Conservation (phyloP, 2,113 vertebrate species). For the Rhodinocichla rosea region DNA sequence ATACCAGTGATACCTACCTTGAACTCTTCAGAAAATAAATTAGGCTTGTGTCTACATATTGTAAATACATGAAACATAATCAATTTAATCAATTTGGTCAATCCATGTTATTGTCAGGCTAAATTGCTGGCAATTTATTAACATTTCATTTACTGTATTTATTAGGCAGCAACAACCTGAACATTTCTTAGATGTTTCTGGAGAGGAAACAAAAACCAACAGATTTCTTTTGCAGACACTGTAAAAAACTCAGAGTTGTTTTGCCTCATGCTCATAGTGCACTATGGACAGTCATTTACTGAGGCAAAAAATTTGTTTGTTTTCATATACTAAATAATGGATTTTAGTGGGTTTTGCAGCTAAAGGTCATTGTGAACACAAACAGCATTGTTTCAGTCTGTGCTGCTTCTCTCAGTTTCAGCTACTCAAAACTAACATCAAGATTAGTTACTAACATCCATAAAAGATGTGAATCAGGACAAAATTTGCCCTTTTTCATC, state of each 20-base stretch:
- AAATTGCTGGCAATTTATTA: conserved; percentile 74
- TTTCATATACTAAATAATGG: conserved; percentile 7
- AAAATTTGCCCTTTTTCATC: not conserved
- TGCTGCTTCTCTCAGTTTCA: not conserved
- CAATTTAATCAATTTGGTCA: conserved; percentile 75
- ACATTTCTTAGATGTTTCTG: not conserved
- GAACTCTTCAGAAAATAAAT: conserved; percentile 78
- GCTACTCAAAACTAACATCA: not conserved
- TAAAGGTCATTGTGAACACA: conserved; percentile 18
- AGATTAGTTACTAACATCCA: not conserved
- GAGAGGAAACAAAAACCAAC: not conserved
- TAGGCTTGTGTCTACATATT: conserved; percentile 72
- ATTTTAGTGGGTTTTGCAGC: not conserved
- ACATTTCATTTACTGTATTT: conserved; percentile 62
- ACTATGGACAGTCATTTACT: not conserved
- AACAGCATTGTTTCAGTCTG: not conserved
- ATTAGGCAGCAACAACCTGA: conserved; percentile 17
- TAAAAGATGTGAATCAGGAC: not conserved
- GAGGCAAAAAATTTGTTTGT: not conserved
- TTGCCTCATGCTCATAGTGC: not conserved
- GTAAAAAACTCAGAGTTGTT: not conserved
- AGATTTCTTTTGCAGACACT: not conserved
- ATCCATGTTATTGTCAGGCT: conserved; percentile 69
- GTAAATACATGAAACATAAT: conserved; percentile 79
- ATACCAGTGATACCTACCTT: conserved; percentile 63